Evolutionary conservation across 2,888 invertebrate species (phyloP).

Genomic region (Thumatha senex): DNA sequence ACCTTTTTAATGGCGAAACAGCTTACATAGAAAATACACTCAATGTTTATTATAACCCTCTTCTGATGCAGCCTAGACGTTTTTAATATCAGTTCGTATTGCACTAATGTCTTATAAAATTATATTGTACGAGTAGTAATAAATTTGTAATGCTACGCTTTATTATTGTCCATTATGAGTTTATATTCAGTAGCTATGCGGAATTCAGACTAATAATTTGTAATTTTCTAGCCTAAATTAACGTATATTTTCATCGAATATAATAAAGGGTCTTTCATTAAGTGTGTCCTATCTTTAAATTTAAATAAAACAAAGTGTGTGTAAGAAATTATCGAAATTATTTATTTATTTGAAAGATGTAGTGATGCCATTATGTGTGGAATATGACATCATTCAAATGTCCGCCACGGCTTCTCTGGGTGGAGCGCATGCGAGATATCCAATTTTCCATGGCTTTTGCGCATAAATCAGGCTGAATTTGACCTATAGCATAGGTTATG

Average conservation of each 20-base stretch:
- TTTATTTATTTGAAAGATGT: too few species aligned
- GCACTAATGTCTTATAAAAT: slow-evolving; percentile 25
- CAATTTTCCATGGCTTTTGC: too few species aligned
- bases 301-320: too few species aligned
- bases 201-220: slow-evolving; percentile 3
- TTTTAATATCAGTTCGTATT: slow-evolving; percentile 34
- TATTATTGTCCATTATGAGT: slow-evolving; percentile 16
- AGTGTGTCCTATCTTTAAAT: too few species aligned
- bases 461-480: too few species aligned
- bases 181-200: slow-evolving; percentile 7
- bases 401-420: too few species aligned
- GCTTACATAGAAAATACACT: slow-evolving; percentile 6
- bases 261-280: background rate
- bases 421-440: too few species aligned
- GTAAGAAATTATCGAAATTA: too few species aligned
- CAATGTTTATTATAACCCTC: slow-evolving; percentile 21
- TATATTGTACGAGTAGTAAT: slow-evolving; percentile 26
- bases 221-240: slow-evolving; percentile 4
- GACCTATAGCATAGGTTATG: too few species aligned
- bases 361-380: too few species aligned
- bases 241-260: background rate
- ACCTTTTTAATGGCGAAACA: slow-evolving; percentile 8
- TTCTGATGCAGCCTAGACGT: slow-evolving; percentile 20
- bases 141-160: slow-evolving; percentile 31
- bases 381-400: too few species aligned